These are phyloP conservation scores for Varanus komodoensis DNA, from an alignment of 2,113 vertebrate genomes.

Conservation along the genomic window DNA sequence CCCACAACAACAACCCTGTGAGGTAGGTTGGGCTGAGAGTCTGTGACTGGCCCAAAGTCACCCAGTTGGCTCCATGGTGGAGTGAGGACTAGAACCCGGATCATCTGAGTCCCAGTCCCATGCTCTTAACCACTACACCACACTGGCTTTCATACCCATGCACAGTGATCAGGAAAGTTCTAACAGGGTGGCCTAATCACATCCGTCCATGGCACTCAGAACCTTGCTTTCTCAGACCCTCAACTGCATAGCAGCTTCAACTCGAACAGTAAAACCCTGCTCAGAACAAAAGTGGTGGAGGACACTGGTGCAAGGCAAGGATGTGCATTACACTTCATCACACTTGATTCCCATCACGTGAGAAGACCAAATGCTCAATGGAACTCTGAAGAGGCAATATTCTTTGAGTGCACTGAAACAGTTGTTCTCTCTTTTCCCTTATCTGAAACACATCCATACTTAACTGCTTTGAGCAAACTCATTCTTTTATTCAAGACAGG, in stretches of 20 bases:
- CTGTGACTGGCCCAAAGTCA: too few species aligned
- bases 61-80: too few species aligned
- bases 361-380: background rate
- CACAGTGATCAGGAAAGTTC: too few species aligned
- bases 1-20: too few species aligned
- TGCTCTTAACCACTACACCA: too few species aligned
- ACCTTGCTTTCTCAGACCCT: background rate
- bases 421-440: slow-evolving; percentile 2
- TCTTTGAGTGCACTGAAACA: background rate
- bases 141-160: too few species aligned
- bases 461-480: background rate
- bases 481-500: background rate
- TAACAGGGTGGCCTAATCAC: background rate
- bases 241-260: background rate
- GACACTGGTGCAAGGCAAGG: background rate
- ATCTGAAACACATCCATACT: slow-evolving; percentile 4
- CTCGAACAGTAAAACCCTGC: background rate
- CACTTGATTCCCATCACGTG: background rate
- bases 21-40: too few species aligned
- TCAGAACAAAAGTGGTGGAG: background rate
- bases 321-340: background rate
- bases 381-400: background rate
- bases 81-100: too few species aligned
- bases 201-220: background rate
- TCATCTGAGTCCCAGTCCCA: too few species aligned